These are phyloP conservation scores for Sarcophaga caerulescens DNA, from an alignment of 2,888 invertebrate genomes.

Conservation along the genomic window DNA sequence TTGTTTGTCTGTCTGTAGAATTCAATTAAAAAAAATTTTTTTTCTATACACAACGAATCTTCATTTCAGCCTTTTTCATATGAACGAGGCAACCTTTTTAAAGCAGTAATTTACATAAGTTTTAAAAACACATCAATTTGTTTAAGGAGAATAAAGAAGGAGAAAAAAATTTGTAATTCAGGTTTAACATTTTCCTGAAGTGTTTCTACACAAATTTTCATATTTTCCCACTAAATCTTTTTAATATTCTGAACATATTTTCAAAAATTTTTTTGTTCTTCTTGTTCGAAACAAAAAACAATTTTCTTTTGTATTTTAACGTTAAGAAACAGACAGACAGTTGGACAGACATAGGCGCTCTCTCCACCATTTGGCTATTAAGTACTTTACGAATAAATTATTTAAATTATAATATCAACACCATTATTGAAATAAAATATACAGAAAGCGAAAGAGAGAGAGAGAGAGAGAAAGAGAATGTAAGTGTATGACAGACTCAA, in stretches of 20 bases:
- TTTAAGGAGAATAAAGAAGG: background rate
- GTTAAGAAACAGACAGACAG: constrained; percentile 14
- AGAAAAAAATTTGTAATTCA: background rate
- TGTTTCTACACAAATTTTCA: background rate
- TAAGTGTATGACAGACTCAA: too few species aligned
- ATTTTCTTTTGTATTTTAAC: background rate
- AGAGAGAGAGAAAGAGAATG: too few species aligned
- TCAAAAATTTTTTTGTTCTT: background rate
- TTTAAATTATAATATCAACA: constrained; percentile 48
- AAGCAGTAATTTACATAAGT: background rate
- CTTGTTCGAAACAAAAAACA: constrained; percentile 19
- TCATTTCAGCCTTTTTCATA: too few species aligned
- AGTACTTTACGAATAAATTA: constrained; percentile 44
- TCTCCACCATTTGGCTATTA: background rate
- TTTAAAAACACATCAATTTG: background rate
- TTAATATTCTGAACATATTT: constrained; percentile 35
- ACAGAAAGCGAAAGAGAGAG: background rate
- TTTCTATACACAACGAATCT: too few species aligned
- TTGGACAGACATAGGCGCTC: background rate
- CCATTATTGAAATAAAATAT: background rate
- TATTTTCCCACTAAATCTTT: constrained; percentile 16
- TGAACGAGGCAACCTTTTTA: too few species aligned
- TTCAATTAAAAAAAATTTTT: too few species aligned
- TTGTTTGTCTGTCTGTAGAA: too few species aligned
- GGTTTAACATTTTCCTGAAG: background rate